Percentiles rank a stretch among this genome's conserved stretches.
phyloP scores from a whole-genome alignment of 2,888 invertebrate genomes.

The Nomada ruficornis region DNA sequence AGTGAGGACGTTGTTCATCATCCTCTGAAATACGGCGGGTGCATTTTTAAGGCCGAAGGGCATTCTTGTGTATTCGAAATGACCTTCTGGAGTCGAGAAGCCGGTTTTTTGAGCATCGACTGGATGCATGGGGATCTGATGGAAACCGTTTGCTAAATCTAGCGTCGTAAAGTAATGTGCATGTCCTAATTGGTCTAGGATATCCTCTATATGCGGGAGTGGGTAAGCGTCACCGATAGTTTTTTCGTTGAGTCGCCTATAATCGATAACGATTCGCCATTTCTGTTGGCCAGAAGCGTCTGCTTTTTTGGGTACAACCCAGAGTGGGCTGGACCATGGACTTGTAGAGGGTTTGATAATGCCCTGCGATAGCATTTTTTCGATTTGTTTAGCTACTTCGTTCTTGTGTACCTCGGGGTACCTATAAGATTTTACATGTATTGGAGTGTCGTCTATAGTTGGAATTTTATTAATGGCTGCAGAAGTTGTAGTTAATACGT shows the following conservation, averaged over 20 bases:
- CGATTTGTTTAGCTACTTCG: conserved; percentile 13
- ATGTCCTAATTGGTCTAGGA: conserved; percentile 16
- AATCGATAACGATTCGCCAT: conserved; percentile 22
- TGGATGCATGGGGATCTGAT: conserved; percentile 17
- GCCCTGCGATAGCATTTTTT: conserved; percentile 5
- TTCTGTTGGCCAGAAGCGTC: conserved; percentile 8
- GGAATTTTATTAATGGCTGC: conserved; percentile 1
- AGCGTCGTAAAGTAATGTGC: conserved; percentile 12
- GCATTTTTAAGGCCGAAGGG: conserved; percentile 23
- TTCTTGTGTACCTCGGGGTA: too few species aligned
- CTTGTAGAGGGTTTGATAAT: conserved; percentile 19
- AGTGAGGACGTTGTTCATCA: conserved; percentile 12
- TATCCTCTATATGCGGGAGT: conserved; percentile 3
- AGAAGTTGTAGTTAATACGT: conserved; percentile 9
- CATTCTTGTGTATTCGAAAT: conserved; percentile 23
- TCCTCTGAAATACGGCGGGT: conserved; percentile 2
- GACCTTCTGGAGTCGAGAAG: conserved; percentile 10
- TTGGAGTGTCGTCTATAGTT: neutral
- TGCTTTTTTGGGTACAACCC: conserved; percentile 14
- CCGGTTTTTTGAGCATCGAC: neutral
- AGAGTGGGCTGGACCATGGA: conserved; percentile 23
- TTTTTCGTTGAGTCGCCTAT: conserved; percentile 17
- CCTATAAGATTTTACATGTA: conserved; percentile 15
- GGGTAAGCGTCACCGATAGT: conserved; percentile 1
- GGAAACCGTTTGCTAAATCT: conserved; percentile 12